phyloP scores from a whole-genome alignment of 64 coral and sea anemone species.

The Pocillopora verrucosa region DNA sequence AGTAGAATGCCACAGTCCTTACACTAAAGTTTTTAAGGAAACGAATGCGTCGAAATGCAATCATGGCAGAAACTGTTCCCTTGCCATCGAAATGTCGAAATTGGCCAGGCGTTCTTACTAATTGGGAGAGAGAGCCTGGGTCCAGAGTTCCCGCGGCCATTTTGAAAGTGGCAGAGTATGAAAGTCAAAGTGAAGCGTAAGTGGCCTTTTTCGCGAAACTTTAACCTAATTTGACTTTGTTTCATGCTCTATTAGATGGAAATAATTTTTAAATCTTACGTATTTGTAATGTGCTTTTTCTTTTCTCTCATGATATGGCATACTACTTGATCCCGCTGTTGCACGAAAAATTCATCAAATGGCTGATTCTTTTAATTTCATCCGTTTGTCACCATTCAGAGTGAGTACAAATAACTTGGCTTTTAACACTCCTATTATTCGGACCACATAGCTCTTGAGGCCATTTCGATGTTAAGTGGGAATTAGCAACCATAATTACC shows the following conservation, averaged over 20 bases:
- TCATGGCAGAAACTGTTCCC: background rate
- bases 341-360: too few relatives aligned
- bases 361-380: too few relatives aligned
- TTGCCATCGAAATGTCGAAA: background rate
- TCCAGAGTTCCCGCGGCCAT: slow-evolving; percentile 48
- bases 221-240: background rate
- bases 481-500: too few relatives aligned
- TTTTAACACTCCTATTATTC: too few relatives aligned
- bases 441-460: too few relatives aligned
- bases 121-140: slow-evolving; percentile 12
- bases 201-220: background rate
- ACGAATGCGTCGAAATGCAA: background rate
- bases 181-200: slow-evolving; percentile 91
- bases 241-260: background rate
- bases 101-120: background rate
- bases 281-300: background rate
- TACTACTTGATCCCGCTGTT: too few relatives aligned
- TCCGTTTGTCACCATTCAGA: background rate
- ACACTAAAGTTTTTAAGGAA: background rate
- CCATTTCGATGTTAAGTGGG: too few relatives aligned
- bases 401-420: background rate
- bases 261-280: background rate
- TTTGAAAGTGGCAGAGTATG: slow-evolving; percentile 54
- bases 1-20: background rate
- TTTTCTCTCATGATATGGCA: background rate